phyloP scores from a whole-genome alignment of 2,888 invertebrate genomes.

The Polyommatus iphigenia region DNA sequence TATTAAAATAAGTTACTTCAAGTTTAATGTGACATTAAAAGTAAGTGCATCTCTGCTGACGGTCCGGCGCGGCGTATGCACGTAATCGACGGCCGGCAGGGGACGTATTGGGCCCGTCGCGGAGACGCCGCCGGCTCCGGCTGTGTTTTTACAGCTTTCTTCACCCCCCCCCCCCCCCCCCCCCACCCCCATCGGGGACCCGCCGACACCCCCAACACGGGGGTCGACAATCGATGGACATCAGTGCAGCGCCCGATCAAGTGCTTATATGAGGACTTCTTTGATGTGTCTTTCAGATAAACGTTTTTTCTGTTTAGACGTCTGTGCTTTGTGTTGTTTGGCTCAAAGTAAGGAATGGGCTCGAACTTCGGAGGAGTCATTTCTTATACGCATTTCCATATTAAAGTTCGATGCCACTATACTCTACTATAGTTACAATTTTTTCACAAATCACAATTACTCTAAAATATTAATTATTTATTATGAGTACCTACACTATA shows the following conservation, averaged over 20 bases:
- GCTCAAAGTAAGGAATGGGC: neutral
- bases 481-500: no score
- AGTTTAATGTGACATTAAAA: constrained; percentile 4
- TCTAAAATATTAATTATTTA: no score
- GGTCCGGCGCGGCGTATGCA: constrained; percentile 57
- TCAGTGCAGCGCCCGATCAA: constrained; percentile 73
- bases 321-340: neutral
- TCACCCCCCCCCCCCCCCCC: constrained; percentile 47
- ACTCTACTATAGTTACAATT: no score
- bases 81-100: constrained; percentile 75
- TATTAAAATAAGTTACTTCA: neutral
- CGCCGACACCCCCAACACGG: constrained; percentile 44
- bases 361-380: neutral
- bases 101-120: constrained; percentile 77
- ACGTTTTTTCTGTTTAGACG: constrained; percentile 20
- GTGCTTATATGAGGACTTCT: constrained; percentile 75
- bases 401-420: no score
- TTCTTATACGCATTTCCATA: neutral
- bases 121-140: constrained; percentile 68
- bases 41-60: constrained; percentile 48
- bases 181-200: constrained; percentile 41
- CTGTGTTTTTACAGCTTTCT: constrained; percentile 58
- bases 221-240: constrained; percentile 75
- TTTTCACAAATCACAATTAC: no score
- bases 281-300: constrained; percentile 62